Percentiles rank a stretch among this genome's conserved stretches.
These are phyloP conservation scores for Erpobdella octoculata DNA, from an alignment of 2,888 invertebrate species.

Conservation along the genomic window DNA sequence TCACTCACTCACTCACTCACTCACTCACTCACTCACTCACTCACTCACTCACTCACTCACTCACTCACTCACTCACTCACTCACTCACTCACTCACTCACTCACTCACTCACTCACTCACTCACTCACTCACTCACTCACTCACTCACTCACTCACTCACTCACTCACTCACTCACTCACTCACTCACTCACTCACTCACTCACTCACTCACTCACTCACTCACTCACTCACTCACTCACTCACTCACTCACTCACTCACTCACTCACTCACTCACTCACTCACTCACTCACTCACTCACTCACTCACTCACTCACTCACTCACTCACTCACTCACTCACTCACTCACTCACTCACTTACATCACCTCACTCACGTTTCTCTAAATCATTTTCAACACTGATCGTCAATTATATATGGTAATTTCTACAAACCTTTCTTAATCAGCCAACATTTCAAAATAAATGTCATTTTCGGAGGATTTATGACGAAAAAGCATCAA, in stretches of 20 bases:
- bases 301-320: slow-evolving; percentile 7
- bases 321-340: background rate
- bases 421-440: too few species aligned
- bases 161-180: slow-evolving; percentile 19
- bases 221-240: slow-evolving; percentile 11
- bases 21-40: slow-evolving; percentile 18
- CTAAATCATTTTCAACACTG: too few species aligned
- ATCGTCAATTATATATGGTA: too few species aligned
- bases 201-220: slow-evolving; percentile 16
- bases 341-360: background rate
- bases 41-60: slow-evolving; percentile 23
- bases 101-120: slow-evolving; percentile 58
- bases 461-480: too few species aligned
- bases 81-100: slow-evolving; percentile 50
- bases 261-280: slow-evolving; percentile 7
- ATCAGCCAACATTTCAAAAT: too few species aligned
- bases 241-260: slow-evolving; percentile 13
- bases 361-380: too few species aligned
- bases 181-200: slow-evolving; percentile 14
- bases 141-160: slow-evolving; percentile 56
- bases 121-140: slow-evolving; percentile 57
- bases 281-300: slow-evolving; percentile 11
- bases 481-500: too few species aligned
- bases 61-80: slow-evolving; percentile 16
- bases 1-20: slow-evolving; percentile 14